Evolutionary conservation across 2,888 invertebrate species (phyloP), one percentile per base, ranked within the genome.

Genomic region (Lydus trimaculatus): DNA sequence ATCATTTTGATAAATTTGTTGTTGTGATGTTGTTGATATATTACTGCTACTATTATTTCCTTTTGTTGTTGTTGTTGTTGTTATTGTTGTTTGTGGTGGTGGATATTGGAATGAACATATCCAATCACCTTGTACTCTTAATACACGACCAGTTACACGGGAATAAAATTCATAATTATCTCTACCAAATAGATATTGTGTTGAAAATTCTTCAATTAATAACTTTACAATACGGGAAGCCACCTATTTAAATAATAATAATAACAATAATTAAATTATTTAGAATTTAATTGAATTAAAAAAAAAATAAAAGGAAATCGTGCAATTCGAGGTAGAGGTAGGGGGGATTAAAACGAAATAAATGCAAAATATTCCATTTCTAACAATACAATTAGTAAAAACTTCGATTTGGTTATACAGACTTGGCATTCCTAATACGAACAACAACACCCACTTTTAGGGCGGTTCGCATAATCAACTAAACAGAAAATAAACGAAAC

Each of bases 211-310:
- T 85, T 98, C 97, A 80, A 99, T 98, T 85, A 99, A 91, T 84
- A 97, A 94, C 82, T 97, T 96, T 94, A 98, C 97, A 75, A 99
- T 96, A 80, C 94, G 91, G 39, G 98, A 97, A 74, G 98, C 98
- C 83, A 96, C 93, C 95, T 97, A 74, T 66, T 58, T 31, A 64
- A 65, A 66, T 4, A 64, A 9, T 31, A 59, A 70, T 63, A 67
- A 71, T 43, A 5, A 43, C 5, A n/a, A 23, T 61, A 2, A 36
- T 11, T 13, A 13, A 15, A 4, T 13, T 4, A 36, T 11, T 36
- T 2, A 36, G 1, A 15, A 15, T 13, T 13, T 36, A 4, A 36
- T 13, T 36, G 13, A 36, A 36, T 6, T 9, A 31, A n/a, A n/a
- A n/a, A n/a, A n/a, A n/a, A n/a, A n/a, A n/a, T n/a, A n/a, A n/a